These are phyloP conservation scores for Drosophila funebris DNA, from an alignment of 1,140 invertebrate genomes.

Conservation along the genomic window DNA sequence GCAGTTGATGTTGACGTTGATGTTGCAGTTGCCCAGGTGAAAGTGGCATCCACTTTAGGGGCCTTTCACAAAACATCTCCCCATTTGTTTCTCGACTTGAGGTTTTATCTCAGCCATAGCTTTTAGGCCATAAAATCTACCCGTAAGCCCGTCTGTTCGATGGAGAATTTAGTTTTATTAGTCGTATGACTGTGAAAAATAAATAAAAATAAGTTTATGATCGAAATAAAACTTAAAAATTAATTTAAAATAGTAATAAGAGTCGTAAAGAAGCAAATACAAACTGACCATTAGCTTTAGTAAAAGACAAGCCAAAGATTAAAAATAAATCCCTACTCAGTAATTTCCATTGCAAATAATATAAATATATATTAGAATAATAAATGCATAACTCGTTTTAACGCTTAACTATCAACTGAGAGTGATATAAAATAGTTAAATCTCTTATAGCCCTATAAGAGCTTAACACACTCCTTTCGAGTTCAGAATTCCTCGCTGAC, in stretches of 20 bases:
- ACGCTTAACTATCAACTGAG: too few species aligned
- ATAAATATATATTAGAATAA: too few species aligned
- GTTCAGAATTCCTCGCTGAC: too few species aligned
- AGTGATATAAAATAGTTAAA: too few species aligned
- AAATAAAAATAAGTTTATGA: constrained; percentile 16
- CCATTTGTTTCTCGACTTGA: background rate
- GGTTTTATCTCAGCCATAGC: background rate
- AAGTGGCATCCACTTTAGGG: constrained; percentile 37
- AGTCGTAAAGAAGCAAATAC: background rate
- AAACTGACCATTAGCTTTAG: background rate
- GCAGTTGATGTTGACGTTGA: background rate
- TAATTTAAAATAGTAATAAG: constrained; percentile 3
- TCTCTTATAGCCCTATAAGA: too few species aligned
- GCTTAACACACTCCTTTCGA: too few species aligned
- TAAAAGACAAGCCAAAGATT: too few species aligned
- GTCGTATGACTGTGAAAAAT: background rate
- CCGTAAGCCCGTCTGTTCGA: background rate
- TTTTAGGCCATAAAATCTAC: constrained; percentile 9
- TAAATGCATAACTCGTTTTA: too few species aligned
- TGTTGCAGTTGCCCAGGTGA: constrained; percentile 39
- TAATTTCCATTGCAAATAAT: too few species aligned
- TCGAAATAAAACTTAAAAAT: constrained; percentile 1
- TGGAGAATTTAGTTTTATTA: constrained; percentile 9
- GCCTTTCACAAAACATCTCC: constrained; percentile 25
- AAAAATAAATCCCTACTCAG: too few species aligned